These are phyloP conservation scores for Actias luna DNA, from an alignment of 2,888 invertebrate species.

Conservation along the genomic window DNA sequence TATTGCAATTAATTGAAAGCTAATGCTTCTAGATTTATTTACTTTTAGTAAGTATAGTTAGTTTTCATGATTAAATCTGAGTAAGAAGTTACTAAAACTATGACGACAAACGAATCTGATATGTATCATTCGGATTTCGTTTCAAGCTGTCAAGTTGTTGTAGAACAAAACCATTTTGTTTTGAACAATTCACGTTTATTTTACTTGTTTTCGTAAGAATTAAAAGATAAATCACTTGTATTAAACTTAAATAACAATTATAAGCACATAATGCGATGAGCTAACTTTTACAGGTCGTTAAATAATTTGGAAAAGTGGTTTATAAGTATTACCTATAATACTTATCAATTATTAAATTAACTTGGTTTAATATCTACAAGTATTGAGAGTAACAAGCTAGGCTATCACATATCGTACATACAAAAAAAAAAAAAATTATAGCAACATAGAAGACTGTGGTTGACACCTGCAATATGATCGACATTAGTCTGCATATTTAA, in stretches of 20 bases:
- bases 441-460: too few relatives aligned
- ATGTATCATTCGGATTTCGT: background rate
- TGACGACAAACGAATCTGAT: background rate
- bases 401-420: too few relatives aligned
- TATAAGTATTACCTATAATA: background rate
- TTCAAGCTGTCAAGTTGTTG: background rate
- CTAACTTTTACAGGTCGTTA: background rate
- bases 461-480: too few relatives aligned
- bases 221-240: background rate
- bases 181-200: slow-evolving; percentile 1
- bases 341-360: too few relatives aligned
- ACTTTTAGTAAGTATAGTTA: background rate
- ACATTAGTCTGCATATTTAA: too few relatives aligned
- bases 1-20: background rate
- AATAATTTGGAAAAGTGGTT: background rate
- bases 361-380: background rate
- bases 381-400: background rate
- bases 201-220: background rate
- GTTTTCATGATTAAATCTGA: background rate
- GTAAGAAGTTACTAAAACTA: background rate
- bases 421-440: too few relatives aligned
- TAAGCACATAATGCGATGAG: background rate
- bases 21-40: background rate
- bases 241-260: background rate
- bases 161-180: background rate